These are phyloP conservation scores for Epizoanthus illoricatus DNA, from an alignment of 92 coral and sea anemone genomes.

Conservation along the genomic window DNA sequence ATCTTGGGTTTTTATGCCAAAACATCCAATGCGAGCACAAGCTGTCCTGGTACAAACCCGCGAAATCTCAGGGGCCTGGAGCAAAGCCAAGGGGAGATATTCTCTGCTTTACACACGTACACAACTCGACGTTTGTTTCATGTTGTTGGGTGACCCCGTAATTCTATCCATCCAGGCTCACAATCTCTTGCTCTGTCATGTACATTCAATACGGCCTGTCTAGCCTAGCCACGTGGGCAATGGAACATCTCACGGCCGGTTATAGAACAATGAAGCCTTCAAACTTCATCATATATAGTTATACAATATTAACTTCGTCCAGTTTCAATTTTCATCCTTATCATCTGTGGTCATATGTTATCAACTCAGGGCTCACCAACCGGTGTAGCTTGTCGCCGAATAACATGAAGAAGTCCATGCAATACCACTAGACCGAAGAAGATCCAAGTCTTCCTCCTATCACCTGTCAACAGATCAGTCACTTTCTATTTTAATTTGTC, in stretches of 20 bases:
- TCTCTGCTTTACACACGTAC: not conserved
- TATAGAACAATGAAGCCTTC: slow-evolving; percentile 34
- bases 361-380: too few species aligned
- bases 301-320: not conserved
- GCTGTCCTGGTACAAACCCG: not conserved
- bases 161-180: slow-evolving; percentile 31
- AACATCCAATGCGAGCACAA: slow-evolving; percentile 9
- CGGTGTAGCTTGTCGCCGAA: too few species aligned
- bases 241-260: not conserved
- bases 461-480: too few species aligned
- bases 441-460: too few species aligned
- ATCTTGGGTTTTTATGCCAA: not conserved
- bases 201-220: slow-evolving; percentile 31
- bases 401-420: too few species aligned
- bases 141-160: slow-evolving; percentile 21
- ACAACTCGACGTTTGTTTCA: slow-evolving; percentile 36
- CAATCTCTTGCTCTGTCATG: not conserved
- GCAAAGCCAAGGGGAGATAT: slow-evolving; percentile 17
- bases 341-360: not conserved
- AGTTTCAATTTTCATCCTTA: not conserved
- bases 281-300: not conserved
- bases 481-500: too few species aligned
- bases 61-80: slow-evolving; percentile 37
- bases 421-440: too few species aligned
- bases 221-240: slow-evolving; percentile 46